Conservation (phyloP, 2,113 vertebrate species). For the Dermatemys mawii region DNA sequence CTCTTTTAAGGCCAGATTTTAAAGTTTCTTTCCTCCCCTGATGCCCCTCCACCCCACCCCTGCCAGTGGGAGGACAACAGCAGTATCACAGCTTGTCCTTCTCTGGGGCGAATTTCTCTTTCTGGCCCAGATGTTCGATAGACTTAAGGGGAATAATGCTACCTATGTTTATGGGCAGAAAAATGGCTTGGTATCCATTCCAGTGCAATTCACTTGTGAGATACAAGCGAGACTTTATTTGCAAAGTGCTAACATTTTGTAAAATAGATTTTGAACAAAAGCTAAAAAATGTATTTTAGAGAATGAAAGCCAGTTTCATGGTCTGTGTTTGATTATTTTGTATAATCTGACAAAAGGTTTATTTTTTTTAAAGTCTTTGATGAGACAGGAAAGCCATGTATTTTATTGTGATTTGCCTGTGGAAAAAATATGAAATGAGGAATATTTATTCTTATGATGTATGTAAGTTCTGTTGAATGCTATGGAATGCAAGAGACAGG, state of each 20-base stretch:
- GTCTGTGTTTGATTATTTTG: conserved; percentile 16
- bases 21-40: neutral
- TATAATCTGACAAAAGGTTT: conserved; percentile 20
- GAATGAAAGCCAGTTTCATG: neutral
- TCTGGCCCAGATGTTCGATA: neutral
- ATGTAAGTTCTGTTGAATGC: conserved; percentile 43
- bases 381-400: conserved; percentile 34
- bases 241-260: neutral
- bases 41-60: neutral
- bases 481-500: neutral
- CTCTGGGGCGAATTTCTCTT: neutral
- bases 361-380: conserved; percentile 31
- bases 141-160: neutral
- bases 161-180: neutral
- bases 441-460: conserved; percentile 32
- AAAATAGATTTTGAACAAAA: neutral
- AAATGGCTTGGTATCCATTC: neutral
- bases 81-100: fast-evolving
- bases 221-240: neutral
- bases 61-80: neutral
- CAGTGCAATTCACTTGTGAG: fast-evolving
- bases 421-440: conserved; percentile 43
- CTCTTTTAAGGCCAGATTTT: neutral
- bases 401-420: conserved; percentile 54
- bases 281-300: neutral